phyloP scores from a whole-genome alignment of 2,888 invertebrate species.

The Ophonus ardosiacus region DNA sequence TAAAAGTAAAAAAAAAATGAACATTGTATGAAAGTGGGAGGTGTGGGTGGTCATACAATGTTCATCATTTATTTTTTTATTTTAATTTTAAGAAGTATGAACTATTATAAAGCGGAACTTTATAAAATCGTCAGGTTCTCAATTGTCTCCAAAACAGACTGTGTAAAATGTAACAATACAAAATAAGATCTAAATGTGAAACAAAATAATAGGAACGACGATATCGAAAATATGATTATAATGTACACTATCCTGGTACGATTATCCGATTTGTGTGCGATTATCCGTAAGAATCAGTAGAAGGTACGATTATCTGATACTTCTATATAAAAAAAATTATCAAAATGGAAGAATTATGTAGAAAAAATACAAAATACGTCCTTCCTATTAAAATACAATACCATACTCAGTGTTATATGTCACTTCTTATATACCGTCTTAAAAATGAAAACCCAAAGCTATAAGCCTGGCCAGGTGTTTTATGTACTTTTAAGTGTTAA shows the following conservation, averaged over 20 bases:
- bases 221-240: not conserved
- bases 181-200: not conserved
- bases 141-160: no score
- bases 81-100: no score
- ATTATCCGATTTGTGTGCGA: not conserved
- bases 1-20: slow-evolving; percentile 19
- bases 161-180: not conserved
- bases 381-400: not conserved
- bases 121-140: no score
- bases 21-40: slow-evolving; percentile 60
- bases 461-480: not conserved
- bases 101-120: no score
- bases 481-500: slow-evolving; percentile 3
- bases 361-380: not conserved
- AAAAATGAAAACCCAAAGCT: not conserved
- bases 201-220: slow-evolving; percentile 2
- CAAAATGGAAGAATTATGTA: not conserved
- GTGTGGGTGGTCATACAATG: slow-evolving; percentile 55
- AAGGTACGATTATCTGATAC: not conserved
- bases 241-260: not conserved
- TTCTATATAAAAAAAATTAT: not conserved
- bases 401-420: not conserved
- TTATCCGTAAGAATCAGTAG: not conserved
- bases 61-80: not conserved
- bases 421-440: not conserved